Conservation (phyloP, 2,113 vertebrate species). For the Ochotona princeps region DNA sequence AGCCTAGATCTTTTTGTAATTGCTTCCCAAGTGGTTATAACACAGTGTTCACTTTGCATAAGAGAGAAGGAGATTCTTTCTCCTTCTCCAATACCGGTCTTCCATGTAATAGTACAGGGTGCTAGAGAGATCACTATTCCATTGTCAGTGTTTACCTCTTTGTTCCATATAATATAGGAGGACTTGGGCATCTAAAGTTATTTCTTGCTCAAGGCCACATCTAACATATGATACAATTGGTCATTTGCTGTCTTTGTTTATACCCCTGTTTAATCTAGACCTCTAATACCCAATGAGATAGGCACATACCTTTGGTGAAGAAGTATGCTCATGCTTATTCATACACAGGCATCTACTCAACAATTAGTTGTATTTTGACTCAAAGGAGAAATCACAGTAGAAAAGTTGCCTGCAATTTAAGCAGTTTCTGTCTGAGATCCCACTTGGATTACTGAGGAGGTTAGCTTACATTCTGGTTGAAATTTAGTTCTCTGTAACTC, state of each 20-base stretch:
- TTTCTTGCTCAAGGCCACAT: background rate
- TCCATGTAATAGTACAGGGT: background rate
- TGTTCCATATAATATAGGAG: background rate
- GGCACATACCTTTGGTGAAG: background rate
- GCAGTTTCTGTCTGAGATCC: background rate
- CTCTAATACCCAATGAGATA: background rate
- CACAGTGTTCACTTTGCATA: background rate
- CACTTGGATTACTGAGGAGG: background rate
- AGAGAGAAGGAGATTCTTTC: background rate
- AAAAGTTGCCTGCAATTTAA: background rate
- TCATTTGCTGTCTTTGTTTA: conserved; percentile 32
- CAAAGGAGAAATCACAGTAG: background rate
- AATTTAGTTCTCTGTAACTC: background rate
- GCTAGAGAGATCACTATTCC: background rate
- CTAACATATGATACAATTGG: background rate
- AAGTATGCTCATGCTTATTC: background rate
- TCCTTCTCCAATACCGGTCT: background rate
- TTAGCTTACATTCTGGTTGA: background rate
- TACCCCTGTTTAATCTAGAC: background rate
- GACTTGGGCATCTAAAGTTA: background rate
- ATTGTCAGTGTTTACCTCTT: background rate
- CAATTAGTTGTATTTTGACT: background rate
- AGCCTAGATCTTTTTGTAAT: background rate
- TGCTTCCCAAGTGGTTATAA: conserved; percentile 56
- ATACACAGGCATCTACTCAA: too few species aligned